Evolutionary conservation across 2,113 vertebrate species (phyloP), one percentile per base, ranked within the genome.

Genomic region (Ciconia boyciana): DNA sequence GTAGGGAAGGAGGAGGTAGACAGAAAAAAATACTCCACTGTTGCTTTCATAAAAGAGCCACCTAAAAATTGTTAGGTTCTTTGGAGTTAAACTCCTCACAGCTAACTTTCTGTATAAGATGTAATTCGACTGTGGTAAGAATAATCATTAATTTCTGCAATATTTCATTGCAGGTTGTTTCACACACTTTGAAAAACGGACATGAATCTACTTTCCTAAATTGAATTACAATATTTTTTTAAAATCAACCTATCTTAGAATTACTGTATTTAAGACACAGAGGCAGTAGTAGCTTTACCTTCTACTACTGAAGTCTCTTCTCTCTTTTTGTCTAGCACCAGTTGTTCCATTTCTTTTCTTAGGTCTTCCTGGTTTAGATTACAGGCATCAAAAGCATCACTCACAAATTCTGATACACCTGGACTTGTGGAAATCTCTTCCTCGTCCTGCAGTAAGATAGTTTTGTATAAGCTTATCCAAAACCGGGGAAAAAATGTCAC

Each of bases 391-490:
- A 99, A 99, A 49, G 99, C 99, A 22, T 99, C 99, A 49, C 99
- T 99, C 89, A 99, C 99, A 96, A 99, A 99, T 96, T 99, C 99
- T 5, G 99, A 99, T 55, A 99, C 99, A 18, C 99, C 99, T 3
- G 99, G 99, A 94, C 99, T 99, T 28, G 99, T 99, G 26, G 99
- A 99, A 92, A 99, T 99, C 91, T 99, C 99, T 76, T 99, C 99
- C 57, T 99, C 99, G 2, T 99, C 99, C 95, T 99, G 95, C 69
- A 98, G 97, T 22, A 83, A 89, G 49, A 83, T 15, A 87, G 24
- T 89, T 90, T 36, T 69, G 16, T 57, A 83, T 39, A 68, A 95
- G 58, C 16, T 91, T 51, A 83, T 24, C 26, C 49, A 93, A 44
- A 84, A 41, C 64, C 9, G 13, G 22, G 19, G 16, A 26, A 79